Base-by-base conservation (phyloP, 2,888 invertebrate species). In the Herminia tarsipennalis region DNA sequence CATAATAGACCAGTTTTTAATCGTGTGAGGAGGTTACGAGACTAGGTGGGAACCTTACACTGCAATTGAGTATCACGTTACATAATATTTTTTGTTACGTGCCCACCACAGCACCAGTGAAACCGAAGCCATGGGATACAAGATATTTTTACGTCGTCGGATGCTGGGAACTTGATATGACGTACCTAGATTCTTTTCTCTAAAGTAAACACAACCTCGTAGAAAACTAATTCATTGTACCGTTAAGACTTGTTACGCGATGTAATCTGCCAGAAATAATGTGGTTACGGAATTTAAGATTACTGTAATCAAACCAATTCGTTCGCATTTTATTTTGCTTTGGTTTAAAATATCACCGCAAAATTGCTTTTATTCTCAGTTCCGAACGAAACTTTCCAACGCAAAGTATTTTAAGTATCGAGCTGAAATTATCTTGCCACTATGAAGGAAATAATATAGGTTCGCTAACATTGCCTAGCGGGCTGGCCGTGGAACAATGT, bases 1-100 rank as follows among this genome's bases (percentile, higher is more conserved):
- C n/a, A n/a, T n/a, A n/a, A n/a, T n/a, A n/a, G n/a, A n/a, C n/a
- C n/a, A n/a, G n/a, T n/a, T 32, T 63, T 57, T 66, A 61, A 76
- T 66, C 68, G 63, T 74, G 73, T 76, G 75, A 81, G 77, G 75
- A 81, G 77, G 78, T 81, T 73, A 80, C 69, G 65, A 68, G 79
- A 81, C 83, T 82, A 83, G 82, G 83, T 80, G 83, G 80, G 80
- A 88, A 90, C 79, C 73, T 62, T 77, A 89, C 68, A 86, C 86
- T 71, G 54, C 66, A 70, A 68, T 73, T 54, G 54, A 72, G 72
- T 86, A 80, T 91, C 77, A 40, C 51, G 73, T 90, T 83, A 78
- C 89, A 54, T 62, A 63, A 67, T 65, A 60, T 70, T 75, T 78
- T 79, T 85, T 72, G 75, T 77, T 77, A 67, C 61, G 71, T 72